Conservation (phyloP, 2,888 invertebrate species). For the Caenorhabditis imperialis region DNA sequence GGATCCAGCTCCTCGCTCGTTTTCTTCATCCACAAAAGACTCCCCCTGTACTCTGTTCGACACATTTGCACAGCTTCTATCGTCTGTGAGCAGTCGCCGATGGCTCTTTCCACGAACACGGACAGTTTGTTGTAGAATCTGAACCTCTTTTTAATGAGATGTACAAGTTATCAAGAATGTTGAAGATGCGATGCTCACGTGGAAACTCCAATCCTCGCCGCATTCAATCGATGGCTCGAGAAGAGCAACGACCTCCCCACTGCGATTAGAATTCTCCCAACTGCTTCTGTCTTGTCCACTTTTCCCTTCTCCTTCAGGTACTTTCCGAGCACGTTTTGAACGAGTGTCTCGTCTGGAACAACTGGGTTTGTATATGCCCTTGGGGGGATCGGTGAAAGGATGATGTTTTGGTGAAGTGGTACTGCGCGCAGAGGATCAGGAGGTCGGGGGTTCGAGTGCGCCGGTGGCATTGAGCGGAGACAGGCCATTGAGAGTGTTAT, state of each 20-base stretch:
- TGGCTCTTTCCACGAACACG: constrained; percentile 93
- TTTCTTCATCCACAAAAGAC: constrained; percentile 94
- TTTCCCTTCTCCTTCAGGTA: constrained; percentile 95
- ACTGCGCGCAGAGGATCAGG: too few relatives aligned
- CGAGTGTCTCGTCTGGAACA: constrained; percentile 87
- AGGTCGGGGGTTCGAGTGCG: too few relatives aligned
- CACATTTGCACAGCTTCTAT: constrained; percentile 90
- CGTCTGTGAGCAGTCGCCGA: constrained; percentile 91
- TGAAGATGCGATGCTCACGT: too few relatives aligned
- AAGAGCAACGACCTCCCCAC: constrained; percentile 60
- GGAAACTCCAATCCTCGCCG: constrained; percentile 46
- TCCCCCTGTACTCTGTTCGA: constrained; percentile 92
- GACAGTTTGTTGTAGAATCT: constrained; percentile 89
- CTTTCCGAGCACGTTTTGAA: constrained; percentile 93
- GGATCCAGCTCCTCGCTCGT: constrained; percentile 86
- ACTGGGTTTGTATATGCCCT: too few relatives aligned
- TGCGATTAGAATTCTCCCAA: constrained; percentile 57
- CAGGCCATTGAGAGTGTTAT: too few relatives aligned
- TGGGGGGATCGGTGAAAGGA: too few relatives aligned
- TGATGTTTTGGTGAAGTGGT: too few relatives aligned
- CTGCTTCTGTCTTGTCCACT: constrained; percentile 85
- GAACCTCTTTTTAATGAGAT: too few relatives aligned
- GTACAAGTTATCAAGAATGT: too few relatives aligned
- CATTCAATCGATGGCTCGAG: constrained; percentile 61
- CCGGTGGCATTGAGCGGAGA: too few relatives aligned